Conservation (phyloP, 2,888 invertebrate genomes). For the Aquatica leii region DNA sequence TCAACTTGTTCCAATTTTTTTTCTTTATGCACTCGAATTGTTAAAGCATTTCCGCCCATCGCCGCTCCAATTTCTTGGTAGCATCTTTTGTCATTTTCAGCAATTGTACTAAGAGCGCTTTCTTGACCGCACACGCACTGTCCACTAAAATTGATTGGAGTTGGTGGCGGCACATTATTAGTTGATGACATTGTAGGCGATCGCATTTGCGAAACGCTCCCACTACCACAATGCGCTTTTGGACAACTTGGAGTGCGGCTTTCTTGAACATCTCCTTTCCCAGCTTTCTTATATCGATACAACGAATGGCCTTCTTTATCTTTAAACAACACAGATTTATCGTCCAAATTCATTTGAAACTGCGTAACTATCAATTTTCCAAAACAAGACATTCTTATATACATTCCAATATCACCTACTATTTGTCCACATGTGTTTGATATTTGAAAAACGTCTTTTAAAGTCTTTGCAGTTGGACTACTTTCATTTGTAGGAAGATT, state of each 20-base stretch:
- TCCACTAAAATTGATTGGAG: background rate
- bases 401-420: slow-evolving; percentile 68
- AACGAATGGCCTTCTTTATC: slow-evolving; percentile 59
- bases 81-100: slow-evolving; percentile 51
- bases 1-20: slow-evolving; percentile 61
- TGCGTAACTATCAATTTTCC: slow-evolving; percentile 72
- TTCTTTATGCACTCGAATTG: slow-evolving; percentile 70
- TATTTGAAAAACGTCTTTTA: slow-evolving; percentile 69
- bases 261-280: slow-evolving; percentile 10
- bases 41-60: slow-evolving; percentile 71
- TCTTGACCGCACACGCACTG: slow-evolving; percentile 48
- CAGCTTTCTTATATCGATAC: slow-evolving; percentile 57
- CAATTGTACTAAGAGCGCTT: slow-evolving; percentile 41
- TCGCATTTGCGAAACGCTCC: too few relatives aligned
- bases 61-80: slow-evolving; percentile 73
- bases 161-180: too few relatives aligned
- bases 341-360: slow-evolving; percentile 66
- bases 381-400: slow-evolving; percentile 71
- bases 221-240: too few relatives aligned
- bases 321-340: slow-evolving; percentile 60
- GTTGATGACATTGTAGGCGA: too few relatives aligned
- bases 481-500: slow-evolving; percentile 57
- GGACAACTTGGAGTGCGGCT: too few relatives aligned
- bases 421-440: slow-evolving; percentile 61
- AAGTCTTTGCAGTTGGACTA: slow-evolving; percentile 65